These are phyloP conservation scores for Rotaria macrura DNA, from an alignment of 2,888 invertebrate genomes.

Conservation along the genomic window DNA sequence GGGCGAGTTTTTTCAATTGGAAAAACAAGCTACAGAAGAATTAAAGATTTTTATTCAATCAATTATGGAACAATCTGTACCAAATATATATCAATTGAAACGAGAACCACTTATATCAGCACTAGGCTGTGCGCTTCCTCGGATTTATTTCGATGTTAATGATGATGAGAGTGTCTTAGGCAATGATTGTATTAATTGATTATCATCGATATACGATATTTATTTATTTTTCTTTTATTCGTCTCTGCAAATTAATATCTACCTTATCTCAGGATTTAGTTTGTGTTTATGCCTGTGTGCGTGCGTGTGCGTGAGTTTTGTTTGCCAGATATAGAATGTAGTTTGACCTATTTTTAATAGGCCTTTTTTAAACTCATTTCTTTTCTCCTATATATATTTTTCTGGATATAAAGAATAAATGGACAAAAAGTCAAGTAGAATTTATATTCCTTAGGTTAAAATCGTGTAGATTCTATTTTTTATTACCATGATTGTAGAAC, in stretches of 20 bases:
- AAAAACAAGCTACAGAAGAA: not conserved
- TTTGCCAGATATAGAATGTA: conserved; percentile 7
- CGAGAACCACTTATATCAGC: not conserved
- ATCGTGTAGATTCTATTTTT: too few relatives aligned
- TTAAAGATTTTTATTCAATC: not conserved
- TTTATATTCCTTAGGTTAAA: too few relatives aligned
- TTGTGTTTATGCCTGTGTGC: not conserved
- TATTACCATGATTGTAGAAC: too few relatives aligned
- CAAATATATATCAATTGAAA: not conserved
- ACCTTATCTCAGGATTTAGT: not conserved
- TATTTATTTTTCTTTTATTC: not conserved
- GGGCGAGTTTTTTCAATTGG: not conserved
- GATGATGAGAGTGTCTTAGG: not conserved
- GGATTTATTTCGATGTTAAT: not conserved
- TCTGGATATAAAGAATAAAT: too few relatives aligned
- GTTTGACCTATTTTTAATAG: not conserved
- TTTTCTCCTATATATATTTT: too few relatives aligned
- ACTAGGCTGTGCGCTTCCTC: not conserved
- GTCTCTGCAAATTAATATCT: too few relatives aligned
- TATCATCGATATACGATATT: not conserved
- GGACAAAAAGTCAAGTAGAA: too few relatives aligned
- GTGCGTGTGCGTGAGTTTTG: not conserved
- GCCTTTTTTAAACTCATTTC: not conserved
- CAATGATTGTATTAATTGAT: not conserved
- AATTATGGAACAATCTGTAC: not conserved